phyloP scores from a whole-genome alignment of 2,113 vertebrate genomes.

The Chrysochloris asiatica region DNA sequence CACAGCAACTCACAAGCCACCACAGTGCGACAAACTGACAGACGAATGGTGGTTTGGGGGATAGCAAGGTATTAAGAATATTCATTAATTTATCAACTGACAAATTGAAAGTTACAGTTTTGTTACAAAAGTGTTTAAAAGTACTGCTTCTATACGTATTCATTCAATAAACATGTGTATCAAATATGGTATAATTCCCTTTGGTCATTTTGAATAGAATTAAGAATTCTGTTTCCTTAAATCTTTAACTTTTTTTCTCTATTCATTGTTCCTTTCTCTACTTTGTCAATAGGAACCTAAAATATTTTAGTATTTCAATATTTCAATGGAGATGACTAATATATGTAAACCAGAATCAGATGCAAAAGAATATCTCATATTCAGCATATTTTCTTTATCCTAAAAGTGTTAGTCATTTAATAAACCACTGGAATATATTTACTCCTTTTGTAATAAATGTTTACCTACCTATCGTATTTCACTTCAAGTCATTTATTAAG shows the following conservation, averaged over 20 bases:
- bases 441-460: constrained; percentile 74
- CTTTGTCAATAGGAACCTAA: not conserved
- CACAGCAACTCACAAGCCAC: no score
- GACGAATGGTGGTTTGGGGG: no score
- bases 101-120: not conserved
- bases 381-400: constrained; percentile 30
- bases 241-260: not conserved
- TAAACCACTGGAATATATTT: constrained; percentile 58
- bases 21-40: no score
- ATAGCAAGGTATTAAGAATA: not conserved
- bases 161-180: not conserved
- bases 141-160: no score
- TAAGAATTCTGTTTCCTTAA: not conserved
- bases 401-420: constrained; percentile 65
- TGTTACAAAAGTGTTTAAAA: not conserved
- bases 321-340: not conserved
- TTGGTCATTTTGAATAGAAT: not conserved
- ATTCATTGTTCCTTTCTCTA: not conserved
- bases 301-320: not conserved
- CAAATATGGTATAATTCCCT: not conserved
- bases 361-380: not conserved
- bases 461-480: constrained; percentile 75
- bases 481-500: constrained; percentile 81
- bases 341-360: not conserved
- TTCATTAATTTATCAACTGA: not conserved